phyloP scores from a whole-genome alignment of 2,113 vertebrate species.

The Romanogobio albipinnatus region DNA sequence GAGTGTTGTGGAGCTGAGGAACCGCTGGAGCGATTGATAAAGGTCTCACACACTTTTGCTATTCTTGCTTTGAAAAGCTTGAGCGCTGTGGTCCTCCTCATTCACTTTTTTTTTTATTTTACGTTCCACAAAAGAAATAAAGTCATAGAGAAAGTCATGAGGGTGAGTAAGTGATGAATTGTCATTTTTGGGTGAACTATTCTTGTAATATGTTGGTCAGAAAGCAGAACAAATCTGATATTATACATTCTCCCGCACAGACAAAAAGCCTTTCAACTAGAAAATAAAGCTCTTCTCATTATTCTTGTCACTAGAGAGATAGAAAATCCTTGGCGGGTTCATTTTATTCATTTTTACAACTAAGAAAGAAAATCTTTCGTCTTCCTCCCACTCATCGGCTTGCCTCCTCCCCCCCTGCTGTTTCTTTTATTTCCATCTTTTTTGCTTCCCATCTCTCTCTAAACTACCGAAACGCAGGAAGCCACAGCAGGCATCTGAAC shows the following conservation, averaged over 20 bases:
- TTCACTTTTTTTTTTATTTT: background rate
- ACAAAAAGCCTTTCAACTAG: slow-evolving; percentile 19
- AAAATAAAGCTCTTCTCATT: slow-evolving; percentile 19
- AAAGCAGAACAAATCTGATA: slow-evolving; percentile 23
- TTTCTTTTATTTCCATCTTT: slow-evolving; percentile 32
- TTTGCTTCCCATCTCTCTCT: background rate
- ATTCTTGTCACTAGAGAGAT: slow-evolving; percentile 20
- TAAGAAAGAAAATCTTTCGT: slow-evolving; percentile 12
- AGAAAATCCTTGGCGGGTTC: slow-evolving; percentile 23
- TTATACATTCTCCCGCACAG: background rate
- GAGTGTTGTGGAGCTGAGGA: no score
- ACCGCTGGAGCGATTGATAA: no score
- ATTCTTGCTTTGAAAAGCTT: background rate
- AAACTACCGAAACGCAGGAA: background rate
- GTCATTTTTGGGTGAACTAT: background rate
- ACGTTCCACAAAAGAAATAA: background rate
- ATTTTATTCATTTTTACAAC: slow-evolving; percentile 32
- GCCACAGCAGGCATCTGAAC: slow-evolving; percentile 20
- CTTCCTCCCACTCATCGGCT: slow-evolving; percentile 5
- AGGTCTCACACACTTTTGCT: background rate
- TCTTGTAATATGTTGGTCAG: background rate
- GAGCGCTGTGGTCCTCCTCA: background rate
- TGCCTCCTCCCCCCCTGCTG: background rate
- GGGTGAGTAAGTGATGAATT: background rate
- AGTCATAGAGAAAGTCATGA: background rate